Percentiles rank a stretch among this genome's conserved stretches.
These are phyloP conservation scores for Indri indri DNA, from an alignment of 2,113 vertebrate genomes.

Conservation along the genomic window DNA sequence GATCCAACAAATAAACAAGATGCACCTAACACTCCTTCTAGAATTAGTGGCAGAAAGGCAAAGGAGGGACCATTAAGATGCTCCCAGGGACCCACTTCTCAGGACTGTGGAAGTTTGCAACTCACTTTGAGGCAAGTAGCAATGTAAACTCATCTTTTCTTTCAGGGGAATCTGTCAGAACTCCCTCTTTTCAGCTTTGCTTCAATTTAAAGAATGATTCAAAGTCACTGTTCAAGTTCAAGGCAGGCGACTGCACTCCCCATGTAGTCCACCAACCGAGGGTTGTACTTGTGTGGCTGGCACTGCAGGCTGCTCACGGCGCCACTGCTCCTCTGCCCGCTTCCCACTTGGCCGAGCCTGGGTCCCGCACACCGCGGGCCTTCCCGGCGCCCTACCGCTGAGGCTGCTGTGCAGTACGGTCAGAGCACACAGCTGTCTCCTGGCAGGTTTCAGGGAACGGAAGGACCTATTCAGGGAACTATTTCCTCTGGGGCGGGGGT, in stretches of 20 bases:
- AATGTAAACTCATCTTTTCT: background rate
- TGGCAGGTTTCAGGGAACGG: background rate
- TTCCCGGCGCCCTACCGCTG: background rate
- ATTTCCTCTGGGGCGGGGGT: background rate
- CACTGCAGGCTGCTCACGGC: too few species aligned
- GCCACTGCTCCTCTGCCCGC: too few species aligned
- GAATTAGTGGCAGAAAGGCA: background rate
- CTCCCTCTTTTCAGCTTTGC: background rate
- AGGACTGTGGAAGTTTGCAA: background rate
- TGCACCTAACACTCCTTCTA: background rate
- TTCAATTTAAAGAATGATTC: background rate
- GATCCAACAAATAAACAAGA: background rate
- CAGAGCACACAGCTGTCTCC: background rate
- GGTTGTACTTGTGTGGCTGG: background rate
- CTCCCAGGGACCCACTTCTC: background rate
- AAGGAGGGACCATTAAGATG: background rate
- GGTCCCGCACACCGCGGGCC: background rate
- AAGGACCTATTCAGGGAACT: background rate
- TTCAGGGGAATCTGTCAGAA: background rate
- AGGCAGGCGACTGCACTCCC: background rate
- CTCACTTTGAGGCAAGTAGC: background rate
- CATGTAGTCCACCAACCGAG: too few species aligned
- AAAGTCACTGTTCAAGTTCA: background rate
- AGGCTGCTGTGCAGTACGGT: rapidly evolving
- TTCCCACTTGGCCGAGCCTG: background rate